These are phyloP conservation scores for Eupithecia insigniata DNA, from an alignment of 2,888 invertebrate species.

Conservation along the genomic window DNA sequence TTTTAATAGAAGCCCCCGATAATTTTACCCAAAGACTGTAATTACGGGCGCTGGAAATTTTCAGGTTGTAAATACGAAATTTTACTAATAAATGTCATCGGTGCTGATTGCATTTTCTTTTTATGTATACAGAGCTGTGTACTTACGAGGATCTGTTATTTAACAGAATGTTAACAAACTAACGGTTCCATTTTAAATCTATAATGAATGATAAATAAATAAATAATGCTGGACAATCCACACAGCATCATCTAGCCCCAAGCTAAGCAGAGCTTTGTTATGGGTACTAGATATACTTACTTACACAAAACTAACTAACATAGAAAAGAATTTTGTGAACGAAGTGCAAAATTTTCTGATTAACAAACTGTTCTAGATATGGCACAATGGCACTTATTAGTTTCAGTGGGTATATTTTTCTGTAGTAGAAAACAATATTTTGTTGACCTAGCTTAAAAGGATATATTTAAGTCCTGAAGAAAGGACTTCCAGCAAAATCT, in stretches of 20 bases:
- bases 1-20: conserved; percentile 27
- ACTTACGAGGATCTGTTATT: neutral
- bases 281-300: too few species aligned
- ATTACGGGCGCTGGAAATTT: conserved; percentile 26
- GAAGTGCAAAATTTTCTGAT: too few species aligned
- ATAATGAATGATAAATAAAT: too few species aligned
- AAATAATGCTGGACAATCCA: too few species aligned
- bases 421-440: neutral
- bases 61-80: conserved; percentile 27
- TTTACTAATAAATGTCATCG: conserved; percentile 18
- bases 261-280: too few species aligned
- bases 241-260: too few species aligned
- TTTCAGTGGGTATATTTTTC: too few species aligned
- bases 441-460: neutral
- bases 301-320: too few species aligned
- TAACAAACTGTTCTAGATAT: too few species aligned
- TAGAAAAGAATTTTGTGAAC: too few species aligned
- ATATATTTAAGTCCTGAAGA: too few species aligned
- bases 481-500: neutral
- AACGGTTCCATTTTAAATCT: neutral
- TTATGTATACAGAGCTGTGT: neutral
- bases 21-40: conserved; percentile 22
- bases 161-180: neutral
- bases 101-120: neutral
- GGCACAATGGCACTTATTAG: too few species aligned